These are phyloP conservation scores for Caretta caretta DNA, from an alignment of 2,113 vertebrate species.

Conservation along the genomic window DNA sequence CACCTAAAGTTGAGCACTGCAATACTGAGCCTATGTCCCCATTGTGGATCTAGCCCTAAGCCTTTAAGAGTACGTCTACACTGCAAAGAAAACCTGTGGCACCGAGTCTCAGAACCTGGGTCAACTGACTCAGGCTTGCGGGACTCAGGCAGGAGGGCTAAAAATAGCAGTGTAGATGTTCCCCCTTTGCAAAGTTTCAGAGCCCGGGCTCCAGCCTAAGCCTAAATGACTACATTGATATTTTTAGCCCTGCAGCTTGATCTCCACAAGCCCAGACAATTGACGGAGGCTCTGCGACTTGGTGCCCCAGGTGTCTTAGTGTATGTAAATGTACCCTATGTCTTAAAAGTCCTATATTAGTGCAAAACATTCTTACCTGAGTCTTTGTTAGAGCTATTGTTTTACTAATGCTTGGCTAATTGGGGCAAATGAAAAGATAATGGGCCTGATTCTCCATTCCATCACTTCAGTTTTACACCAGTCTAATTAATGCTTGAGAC, in stretches of 20 bases:
- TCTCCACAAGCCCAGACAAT: too few species aligned
- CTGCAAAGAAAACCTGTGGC: neutral
- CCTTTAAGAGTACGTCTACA: neutral
- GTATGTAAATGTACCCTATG: neutral
- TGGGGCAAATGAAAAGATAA: constrained; percentile 69
- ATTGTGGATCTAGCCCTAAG: neutral
- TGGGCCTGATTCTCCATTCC: constrained; percentile 55
- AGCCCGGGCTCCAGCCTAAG: neutral
- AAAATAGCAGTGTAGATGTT: neutral
- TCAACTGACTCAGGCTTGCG: neutral
- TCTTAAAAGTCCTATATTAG: constrained; percentile 26
- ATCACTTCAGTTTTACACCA: constrained; percentile 60
- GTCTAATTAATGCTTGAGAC: constrained; percentile 67
- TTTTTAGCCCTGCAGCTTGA: too few species aligned
- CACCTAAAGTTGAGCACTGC: neutral
- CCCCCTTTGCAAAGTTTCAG: neutral
- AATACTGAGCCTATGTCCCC: neutral
- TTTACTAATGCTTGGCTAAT: constrained; percentile 53
- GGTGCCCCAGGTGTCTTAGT: too few species aligned
- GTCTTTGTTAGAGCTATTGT: constrained; percentile 56
- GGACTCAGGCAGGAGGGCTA: neutral
- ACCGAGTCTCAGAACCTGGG: neutral
- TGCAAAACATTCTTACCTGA: neutral
- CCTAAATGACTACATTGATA: neutral
- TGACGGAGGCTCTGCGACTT: too few species aligned